Conservation (phyloP, 2,113 vertebrate genomes). For the Cynoglossus semilaevis region DNA sequence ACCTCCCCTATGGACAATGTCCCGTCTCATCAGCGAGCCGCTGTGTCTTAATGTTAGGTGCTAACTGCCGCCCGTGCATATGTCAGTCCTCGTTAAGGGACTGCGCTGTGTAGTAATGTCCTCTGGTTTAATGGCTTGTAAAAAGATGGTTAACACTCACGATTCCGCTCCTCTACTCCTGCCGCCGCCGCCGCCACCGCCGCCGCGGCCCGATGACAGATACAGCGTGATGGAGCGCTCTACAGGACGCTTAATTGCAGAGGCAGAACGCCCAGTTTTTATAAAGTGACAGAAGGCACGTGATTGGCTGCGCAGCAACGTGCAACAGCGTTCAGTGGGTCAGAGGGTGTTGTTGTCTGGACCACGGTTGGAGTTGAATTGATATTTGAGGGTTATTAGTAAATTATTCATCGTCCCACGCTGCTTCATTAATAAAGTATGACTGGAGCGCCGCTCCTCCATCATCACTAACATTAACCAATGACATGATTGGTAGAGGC, state of each 20-base stretch:
- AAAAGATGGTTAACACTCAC: conserved; percentile 97
- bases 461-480: conserved; percentile 39
- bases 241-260: conserved; percentile 67
- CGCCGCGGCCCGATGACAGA: conserved; percentile 61
- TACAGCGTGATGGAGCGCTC: conserved; percentile 65
- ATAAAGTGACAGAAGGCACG: conserved; percentile 39
- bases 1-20: conserved; percentile 89
- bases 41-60: conserved; percentile 86
- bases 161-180: conserved; percentile 78
- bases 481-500: conserved; percentile 9
- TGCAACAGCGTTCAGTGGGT: conserved; percentile 35
- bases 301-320: conserved; percentile 37
- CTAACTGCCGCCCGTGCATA: conserved; percentile 95
- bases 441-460: conserved; percentile 29
- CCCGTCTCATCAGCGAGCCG: conserved; percentile 83
- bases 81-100: conserved; percentile 99
- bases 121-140: conserved; percentile 95
- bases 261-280: conserved; percentile 39
- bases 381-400: conserved; percentile 33
- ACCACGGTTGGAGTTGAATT: conserved; percentile 33
- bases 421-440: conserved; percentile 37
- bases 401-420: conserved; percentile 32
- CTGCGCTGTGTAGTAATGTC: conserved; percentile 84
- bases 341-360: conserved; percentile 30
- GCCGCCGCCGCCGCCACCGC: conserved; percentile 6